A percentile compares a stretch with the other conserved stretches of the same genome.
phyloP scores from a whole-genome alignment of 2,113 vertebrate species.

The Tupaia tana region DNA sequence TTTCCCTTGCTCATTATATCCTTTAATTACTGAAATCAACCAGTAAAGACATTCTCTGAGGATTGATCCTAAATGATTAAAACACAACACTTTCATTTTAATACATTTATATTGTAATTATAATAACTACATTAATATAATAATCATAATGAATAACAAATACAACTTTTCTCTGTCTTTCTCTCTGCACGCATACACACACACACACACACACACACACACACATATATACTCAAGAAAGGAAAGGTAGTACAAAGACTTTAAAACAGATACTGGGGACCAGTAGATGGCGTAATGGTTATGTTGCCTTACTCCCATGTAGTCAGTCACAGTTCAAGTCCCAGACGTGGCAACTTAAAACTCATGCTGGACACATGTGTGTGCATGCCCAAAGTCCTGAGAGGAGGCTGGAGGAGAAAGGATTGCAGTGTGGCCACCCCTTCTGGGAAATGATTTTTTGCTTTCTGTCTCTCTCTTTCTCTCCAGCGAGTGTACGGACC shows the following conservation, averaged over 20 bases:
- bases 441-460: too few species aligned
- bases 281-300: too few species aligned
- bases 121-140: neutral
- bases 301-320: too few species aligned
- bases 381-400: too few species aligned
- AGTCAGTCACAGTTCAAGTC: too few species aligned
- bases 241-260: neutral
- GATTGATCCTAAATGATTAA: conserved; percentile 20
- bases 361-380: too few species aligned
- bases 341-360: too few species aligned
- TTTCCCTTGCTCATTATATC: neutral
- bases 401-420: too few species aligned
- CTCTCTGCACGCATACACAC: too few species aligned
- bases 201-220: neutral
- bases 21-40: conserved; percentile 8
- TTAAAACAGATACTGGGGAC: neutral
- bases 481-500: too few species aligned
- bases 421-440: too few species aligned
- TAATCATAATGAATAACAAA: conserved; percentile 26
- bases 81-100: neutral
- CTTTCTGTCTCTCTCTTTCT: too few species aligned
- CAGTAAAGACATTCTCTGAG: neutral
- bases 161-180: neutral
- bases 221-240: neutral
- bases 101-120: neutral